phyloP scores from a whole-genome alignment of 2,797 vertebrate genomes.

The Sylvilagus floridanus region DNA sequence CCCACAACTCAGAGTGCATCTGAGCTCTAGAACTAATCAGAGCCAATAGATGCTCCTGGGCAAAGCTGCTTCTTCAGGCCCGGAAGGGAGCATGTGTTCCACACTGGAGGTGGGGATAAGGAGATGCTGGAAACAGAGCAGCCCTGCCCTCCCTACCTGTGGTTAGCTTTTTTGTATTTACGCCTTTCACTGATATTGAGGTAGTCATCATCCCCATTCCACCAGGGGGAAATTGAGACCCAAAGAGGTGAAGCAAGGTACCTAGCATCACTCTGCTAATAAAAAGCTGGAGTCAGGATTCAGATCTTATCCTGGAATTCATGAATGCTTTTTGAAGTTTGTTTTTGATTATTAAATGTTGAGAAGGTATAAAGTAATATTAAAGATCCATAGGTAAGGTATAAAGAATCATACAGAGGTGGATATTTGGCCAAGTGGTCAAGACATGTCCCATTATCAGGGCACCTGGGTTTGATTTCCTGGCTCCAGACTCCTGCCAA shows the following conservation, averaged over 20 bases:
- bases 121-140: background rate
- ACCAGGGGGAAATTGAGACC: background rate
- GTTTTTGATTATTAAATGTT: background rate
- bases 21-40: background rate
- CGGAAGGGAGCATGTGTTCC: background rate
- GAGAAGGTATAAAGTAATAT: background rate
- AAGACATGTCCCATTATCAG: too few relatives aligned
- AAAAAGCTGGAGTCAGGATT: constrained; percentile 31
- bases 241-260: background rate
- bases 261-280: background rate
- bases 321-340: background rate
- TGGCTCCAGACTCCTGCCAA: too few relatives aligned
- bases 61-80: background rate
- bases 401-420: background rate
- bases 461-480: too few relatives aligned
- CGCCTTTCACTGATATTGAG: background rate
- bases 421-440: too few relatives aligned
- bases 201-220: background rate
- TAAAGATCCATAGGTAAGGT: background rate
- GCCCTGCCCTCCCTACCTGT: too few relatives aligned
- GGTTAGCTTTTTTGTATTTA: background rate
- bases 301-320: constrained; percentile 25
- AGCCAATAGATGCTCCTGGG: background rate
- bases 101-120: background rate
- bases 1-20: background rate